Percentiles rank a stretch among this genome's conserved stretches.
Conservation (phyloP, 2,113 vertebrate genomes). For the Donacobius atricapilla region DNA sequence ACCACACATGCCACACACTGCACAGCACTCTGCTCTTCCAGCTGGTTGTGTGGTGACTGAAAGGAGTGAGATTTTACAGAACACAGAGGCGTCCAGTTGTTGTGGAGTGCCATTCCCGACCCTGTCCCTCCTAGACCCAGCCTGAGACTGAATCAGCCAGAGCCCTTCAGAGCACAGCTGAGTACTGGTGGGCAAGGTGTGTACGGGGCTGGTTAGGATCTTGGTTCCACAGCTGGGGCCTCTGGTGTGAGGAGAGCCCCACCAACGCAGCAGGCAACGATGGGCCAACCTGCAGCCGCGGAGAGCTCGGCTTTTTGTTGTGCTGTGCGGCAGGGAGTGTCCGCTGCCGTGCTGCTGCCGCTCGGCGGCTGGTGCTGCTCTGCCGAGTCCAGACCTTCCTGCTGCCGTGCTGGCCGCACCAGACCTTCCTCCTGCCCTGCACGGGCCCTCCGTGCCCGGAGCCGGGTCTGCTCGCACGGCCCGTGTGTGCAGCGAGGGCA, state of each 20-base stretch:
- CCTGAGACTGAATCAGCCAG: neutral
- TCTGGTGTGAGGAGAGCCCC: neutral
- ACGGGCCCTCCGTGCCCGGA: neutral
- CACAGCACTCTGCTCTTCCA: neutral
- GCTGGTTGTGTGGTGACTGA: neutral
- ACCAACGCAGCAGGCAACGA: rapidly evolving
- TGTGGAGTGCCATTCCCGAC: neutral
- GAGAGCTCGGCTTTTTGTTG: rapidly evolving
- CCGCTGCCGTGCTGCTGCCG: neutral
- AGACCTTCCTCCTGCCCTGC: rapidly evolving
- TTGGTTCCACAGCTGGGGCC: neutral
- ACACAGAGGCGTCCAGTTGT: neutral
- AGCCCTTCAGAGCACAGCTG: neutral
- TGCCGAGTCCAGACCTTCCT: rapidly evolving
- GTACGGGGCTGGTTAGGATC: neutral
- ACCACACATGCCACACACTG: neutral
- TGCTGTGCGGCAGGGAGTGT: neutral
- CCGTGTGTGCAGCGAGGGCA: rapidly evolving
- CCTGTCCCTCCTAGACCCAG: neutral
- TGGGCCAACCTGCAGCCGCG: neutral
- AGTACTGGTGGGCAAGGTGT: neutral
- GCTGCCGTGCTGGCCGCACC: neutral
- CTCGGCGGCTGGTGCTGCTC: neutral
- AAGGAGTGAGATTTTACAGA: neutral
- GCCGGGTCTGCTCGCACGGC: neutral